Percentiles rank a stretch among this genome's conserved stretches.
phyloP scores from a whole-genome alignment of 2,888 invertebrate species.

The Tanypteryx hageni region DNA sequence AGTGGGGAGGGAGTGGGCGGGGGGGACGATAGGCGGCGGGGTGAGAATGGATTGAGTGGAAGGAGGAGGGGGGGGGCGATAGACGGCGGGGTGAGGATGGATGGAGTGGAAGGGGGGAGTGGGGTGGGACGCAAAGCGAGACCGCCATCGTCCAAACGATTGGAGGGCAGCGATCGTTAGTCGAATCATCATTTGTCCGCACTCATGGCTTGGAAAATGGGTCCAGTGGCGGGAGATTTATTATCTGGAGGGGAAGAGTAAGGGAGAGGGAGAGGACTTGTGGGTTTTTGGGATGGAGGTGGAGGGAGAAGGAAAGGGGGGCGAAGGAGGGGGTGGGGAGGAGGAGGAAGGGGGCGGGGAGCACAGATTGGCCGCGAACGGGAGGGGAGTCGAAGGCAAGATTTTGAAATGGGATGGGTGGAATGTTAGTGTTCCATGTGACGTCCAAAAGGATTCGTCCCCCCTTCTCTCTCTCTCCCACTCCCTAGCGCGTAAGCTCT shows the following conservation, averaged over 20 bases:
- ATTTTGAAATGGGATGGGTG: slow-evolving; percentile 15
- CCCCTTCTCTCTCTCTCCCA: background rate
- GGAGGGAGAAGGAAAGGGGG: background rate
- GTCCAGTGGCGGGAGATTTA: slow-evolving; percentile 55
- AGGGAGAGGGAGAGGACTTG: background rate
- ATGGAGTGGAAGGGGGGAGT: background rate
- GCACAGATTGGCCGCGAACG: slow-evolving; percentile 27
- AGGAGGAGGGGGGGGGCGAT: background rate
- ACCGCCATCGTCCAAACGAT: slow-evolving; percentile 49
- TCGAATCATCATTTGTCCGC: slow-evolving; percentile 63
- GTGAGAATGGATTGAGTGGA: background rate
- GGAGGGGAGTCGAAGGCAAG: slow-evolving; percentile 10
- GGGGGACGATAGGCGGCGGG: too few relatives aligned
- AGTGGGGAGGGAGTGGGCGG: background rate
- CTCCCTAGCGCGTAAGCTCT: slow-evolving; percentile 41
- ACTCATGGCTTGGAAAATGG: slow-evolving; percentile 63
- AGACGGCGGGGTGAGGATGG: background rate
- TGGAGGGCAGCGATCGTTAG: slow-evolving; percentile 54
- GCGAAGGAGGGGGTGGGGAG: background rate
- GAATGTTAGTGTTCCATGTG: slow-evolving; percentile 55
- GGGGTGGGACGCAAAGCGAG: background rate
- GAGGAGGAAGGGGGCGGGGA: background rate
- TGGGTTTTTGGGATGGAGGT: slow-evolving; percentile 36
- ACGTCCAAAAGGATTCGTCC: background rate
- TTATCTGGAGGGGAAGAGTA: slow-evolving; percentile 33